Base-by-base conservation (phyloP, 2,113 vertebrate genomes). In the Spea bombifrons region DNA sequence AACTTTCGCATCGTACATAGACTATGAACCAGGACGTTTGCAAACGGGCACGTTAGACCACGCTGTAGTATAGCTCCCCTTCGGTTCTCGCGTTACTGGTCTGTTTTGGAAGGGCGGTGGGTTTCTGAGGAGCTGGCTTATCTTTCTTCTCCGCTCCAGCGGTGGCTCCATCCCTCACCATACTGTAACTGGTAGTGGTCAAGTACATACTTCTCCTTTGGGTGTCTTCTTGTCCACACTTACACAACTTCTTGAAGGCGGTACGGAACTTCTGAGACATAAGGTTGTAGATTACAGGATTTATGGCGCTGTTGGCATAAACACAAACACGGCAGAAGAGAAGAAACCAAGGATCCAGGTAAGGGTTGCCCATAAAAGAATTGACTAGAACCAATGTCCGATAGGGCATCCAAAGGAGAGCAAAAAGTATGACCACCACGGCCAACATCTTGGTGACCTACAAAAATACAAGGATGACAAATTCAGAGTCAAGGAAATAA, bases 401-500 rank as follows among this genome's bases (percentile, higher is more conserved):
- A 86, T 92, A 93, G n/a, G 93, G 93, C 89, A 92, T 92, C 93
- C 93, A 93, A 6, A 94, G 87, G 63, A 93, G 71, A 17, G 92
- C 92, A 5, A 93, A 95, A 0, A 92, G 85, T 45, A 90, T 78
- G 57, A 93, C 88, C n/a, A 93, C 90, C 67, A 93, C 88, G 0
- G 88, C 92, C 73, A 93, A 83, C 93, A 92, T 93, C 85, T 92
- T 92, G 0, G 93, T 92, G 79, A 93, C 92, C 94, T 92, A 80
- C 0, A 15, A 47, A 59, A 59, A 75, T 16, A n/a, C 13, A 75
- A 74, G 65, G 64, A 5, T 44, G 16, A 59, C n/a, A 9, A 48
- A 55, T 30, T 45, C 46, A 70, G 49, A 16, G 13, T 5, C 47
- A 30, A 43, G 48, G 15, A 49, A 13, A 64, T 12, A 63, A 10